Percentiles rank a stretch among this genome's conserved stretches.
Conservation (phyloP, 2,888 invertebrate species). For the Biston stratarius region DNA sequence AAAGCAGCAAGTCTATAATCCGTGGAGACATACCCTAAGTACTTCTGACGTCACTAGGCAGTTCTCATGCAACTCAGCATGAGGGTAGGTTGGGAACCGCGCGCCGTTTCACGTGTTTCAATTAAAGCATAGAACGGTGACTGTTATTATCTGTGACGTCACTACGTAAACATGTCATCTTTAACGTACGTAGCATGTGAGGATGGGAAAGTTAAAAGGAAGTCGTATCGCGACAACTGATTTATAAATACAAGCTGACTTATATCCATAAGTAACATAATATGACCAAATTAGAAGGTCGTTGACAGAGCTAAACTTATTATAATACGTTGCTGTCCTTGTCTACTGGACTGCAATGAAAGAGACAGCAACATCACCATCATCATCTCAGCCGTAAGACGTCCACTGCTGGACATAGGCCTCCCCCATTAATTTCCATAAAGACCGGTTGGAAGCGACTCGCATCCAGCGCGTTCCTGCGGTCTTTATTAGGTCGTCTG, state of each 20-base stretch:
- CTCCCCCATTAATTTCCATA: too few relatives aligned
- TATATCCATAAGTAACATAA: too few relatives aligned
- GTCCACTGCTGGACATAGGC: too few relatives aligned
- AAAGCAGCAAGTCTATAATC: not conserved
- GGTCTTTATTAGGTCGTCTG: too few relatives aligned
- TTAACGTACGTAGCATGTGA: not conserved
- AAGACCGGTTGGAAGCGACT: too few relatives aligned
- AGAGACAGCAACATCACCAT: too few relatives aligned
- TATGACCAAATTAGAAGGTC: too few relatives aligned
- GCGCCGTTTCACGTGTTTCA: slow-evolving; percentile 17
- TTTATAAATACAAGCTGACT: not conserved
- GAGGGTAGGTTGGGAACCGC: slow-evolving; percentile 28
- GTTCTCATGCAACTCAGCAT: slow-evolving; percentile 22
- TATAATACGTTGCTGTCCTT: too few relatives aligned
- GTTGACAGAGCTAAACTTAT: too few relatives aligned
- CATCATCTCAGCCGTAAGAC: too few relatives aligned
- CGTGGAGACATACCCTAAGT: not conserved
- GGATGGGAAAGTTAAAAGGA: slow-evolving; percentile 25
- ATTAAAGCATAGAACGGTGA: slow-evolving; percentile 5
- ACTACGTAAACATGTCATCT: slow-evolving; percentile 6
- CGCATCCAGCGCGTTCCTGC: too few relatives aligned
- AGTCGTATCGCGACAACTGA: slow-evolving; percentile 10
- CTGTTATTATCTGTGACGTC: slow-evolving; percentile 10
- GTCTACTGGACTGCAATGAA: too few relatives aligned
- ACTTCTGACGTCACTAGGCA: slow-evolving; percentile 12